phyloP scores from a whole-genome alignment of 2,888 invertebrate species.

The Meliscaeva auricollis region DNA sequence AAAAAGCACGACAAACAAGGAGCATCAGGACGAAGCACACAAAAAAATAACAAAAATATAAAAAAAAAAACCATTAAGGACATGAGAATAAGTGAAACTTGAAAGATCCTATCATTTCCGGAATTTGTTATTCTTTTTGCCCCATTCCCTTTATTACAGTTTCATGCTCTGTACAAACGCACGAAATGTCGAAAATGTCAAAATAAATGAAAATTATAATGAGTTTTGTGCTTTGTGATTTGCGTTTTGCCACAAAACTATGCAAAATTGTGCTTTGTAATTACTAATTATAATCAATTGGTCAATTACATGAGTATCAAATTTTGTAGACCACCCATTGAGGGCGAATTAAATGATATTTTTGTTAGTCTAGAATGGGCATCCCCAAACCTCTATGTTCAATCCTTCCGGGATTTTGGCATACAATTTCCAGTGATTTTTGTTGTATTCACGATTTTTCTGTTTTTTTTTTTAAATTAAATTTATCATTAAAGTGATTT shows the following conservation, averaged over 20 bases:
- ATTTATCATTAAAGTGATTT: constrained; percentile 4
- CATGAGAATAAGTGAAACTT: constrained; percentile 38
- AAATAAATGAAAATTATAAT: constrained; percentile 53
- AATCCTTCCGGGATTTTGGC: background rate
- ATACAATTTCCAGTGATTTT: constrained; percentile 7
- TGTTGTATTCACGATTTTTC: background rate
- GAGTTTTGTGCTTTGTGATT: constrained; percentile 30
- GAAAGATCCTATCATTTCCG: constrained; percentile 56
- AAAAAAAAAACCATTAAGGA: constrained; percentile 39
- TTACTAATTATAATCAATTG: constrained; percentile 47
- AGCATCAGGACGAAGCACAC: constrained; percentile 8
- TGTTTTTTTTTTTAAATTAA: background rate
- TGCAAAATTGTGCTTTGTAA: constrained; percentile 33
- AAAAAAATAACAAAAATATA: background rate
- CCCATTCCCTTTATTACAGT: background rate
- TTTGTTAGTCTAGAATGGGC: background rate
- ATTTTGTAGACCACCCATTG: constrained; percentile 15
- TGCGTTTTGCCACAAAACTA: constrained; percentile 37
- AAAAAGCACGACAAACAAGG: constrained; percentile 35
- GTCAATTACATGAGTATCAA: constrained; percentile 34
- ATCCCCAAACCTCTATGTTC: background rate
- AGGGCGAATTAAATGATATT: background rate
- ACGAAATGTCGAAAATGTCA: constrained; percentile 14
- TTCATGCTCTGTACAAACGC: background rate
- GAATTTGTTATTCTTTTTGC: constrained; percentile 22